phyloP scores from a whole-genome alignment of 2,797 vertebrate species.

The Echiichthys vipera region DNA sequence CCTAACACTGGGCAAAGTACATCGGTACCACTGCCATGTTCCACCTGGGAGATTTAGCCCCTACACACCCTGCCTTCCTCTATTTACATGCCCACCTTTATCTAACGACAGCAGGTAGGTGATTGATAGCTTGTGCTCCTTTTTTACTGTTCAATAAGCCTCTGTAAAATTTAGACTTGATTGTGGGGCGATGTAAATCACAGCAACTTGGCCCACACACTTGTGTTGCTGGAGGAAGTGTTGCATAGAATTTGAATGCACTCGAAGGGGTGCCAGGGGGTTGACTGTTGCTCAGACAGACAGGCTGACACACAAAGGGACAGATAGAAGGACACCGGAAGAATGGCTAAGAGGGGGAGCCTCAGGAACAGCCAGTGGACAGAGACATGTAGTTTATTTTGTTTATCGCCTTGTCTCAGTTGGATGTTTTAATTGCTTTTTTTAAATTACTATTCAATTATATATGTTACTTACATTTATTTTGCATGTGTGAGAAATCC shows the following conservation, averaged over 20 bases:
- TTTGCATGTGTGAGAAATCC: constrained; percentile 36
- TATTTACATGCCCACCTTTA: constrained; percentile 77
- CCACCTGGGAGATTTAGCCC: constrained; percentile 67
- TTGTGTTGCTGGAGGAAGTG: constrained; percentile 55
- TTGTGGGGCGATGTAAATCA: constrained; percentile 74
- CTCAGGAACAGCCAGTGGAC: constrained; percentile 31
- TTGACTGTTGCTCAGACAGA: constrained; percentile 57
- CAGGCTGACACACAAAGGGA: constrained; percentile 48
- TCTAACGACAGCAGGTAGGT: constrained; percentile 75
- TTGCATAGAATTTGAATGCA: constrained; percentile 72
- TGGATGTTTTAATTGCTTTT: constrained; percentile 45
- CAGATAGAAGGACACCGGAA: constrained; percentile 39
- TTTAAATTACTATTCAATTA: constrained; percentile 43
- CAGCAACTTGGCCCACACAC: constrained; percentile 59
- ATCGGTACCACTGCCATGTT: constrained; percentile 51
- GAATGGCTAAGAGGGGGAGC: constrained; percentile 14
- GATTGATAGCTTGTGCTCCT: constrained; percentile 68
- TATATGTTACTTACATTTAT: constrained; percentile 46
- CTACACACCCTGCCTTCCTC: constrained; percentile 55
- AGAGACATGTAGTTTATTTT: constrained; percentile 34
- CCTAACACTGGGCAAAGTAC: constrained; percentile 48
- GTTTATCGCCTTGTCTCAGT: constrained; percentile 25
- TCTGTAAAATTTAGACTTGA: constrained; percentile 76
- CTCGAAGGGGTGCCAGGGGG: constrained; percentile 50
- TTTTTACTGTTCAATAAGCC: constrained; percentile 69